phyloP scores from a whole-genome alignment of 2,113 vertebrate species.

The Chionodraco myersi region DNA sequence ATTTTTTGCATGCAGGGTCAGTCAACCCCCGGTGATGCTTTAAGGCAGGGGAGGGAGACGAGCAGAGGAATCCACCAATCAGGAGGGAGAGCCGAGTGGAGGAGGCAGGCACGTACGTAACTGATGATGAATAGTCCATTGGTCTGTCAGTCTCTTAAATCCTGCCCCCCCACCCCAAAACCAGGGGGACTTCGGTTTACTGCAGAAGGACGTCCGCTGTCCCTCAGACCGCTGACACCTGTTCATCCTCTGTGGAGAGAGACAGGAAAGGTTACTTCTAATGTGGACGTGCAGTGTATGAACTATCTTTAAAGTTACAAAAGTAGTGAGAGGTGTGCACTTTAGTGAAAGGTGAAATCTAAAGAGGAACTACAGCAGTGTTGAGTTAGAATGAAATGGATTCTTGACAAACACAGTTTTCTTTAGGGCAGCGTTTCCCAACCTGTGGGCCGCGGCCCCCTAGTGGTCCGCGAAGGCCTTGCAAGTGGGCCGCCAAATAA shows the following conservation, averaged over 20 bases:
- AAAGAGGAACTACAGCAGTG: neutral
- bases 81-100: conserved; percentile 85
- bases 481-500: no score
- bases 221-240: conserved; percentile 96
- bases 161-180: conserved; percentile 77
- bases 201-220: conserved; percentile 61
- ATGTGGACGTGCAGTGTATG: neutral
- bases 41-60: conserved; percentile 96
- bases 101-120: conserved; percentile 81
- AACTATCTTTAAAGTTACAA: neutral
- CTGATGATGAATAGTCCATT: conserved; percentile 63
- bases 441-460: no score
- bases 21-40: conserved; percentile 94
- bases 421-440: no score
- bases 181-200: conserved; percentile 75
- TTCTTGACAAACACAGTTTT: neutral
- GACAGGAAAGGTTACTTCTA: neutral
- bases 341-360: neutral
- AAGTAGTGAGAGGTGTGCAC: neutral
- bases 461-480: no score
- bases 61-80: conserved; percentile 85
- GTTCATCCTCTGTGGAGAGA: conserved; percentile 90
- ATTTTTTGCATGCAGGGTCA: conserved; percentile 90
- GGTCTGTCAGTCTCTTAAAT: conserved; percentile 83
- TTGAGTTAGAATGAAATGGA: neutral